Base-by-base conservation (phyloP, 2,888 invertebrate genomes). In the Lepidochrysops patricia region DNA sequence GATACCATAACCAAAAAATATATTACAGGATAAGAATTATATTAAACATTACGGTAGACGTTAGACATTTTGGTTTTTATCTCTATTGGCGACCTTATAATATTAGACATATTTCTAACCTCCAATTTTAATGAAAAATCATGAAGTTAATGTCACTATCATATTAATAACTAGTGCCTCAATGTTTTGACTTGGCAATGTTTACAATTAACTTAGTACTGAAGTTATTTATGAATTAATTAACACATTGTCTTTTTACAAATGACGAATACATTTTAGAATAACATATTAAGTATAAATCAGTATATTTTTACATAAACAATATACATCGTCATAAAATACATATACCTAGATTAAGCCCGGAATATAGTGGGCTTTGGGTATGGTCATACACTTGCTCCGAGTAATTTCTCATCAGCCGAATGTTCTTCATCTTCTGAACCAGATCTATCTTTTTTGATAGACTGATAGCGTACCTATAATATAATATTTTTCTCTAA, bases 401-500 rank as follows among this genome's bases (percentile, higher is more conserved):
- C 92, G 5, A 93, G 77, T 7, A 93, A 77, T 56, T 92, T 90
- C 70, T 93, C 93, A 71, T 93, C 93, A 0, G 90, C 92, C 0
- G 93, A 92, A 58, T 92, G 83, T 34, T 91, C 90, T 62, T 93
- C 93, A 63, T 92, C 92, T 67, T 93, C 93, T 0, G 92, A 92
- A 37, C 91, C 91, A 32, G 89, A 88, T 68, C 90, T 89, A 63
- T 90, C 90, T 69, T 90, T 91, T 70, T 90, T 91, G 66, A 92
- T 87, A 23, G 92, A 90, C 70, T 91, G 90, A 71, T 93, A 93
- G 67, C 91, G 90, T 25, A 90, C 90, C 90, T 90, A 71, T 12
- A 66, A 70, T 58, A 56, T 2, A 52, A 52, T 34, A 35, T 58
- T 58, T 12, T 43, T 4, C 6, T 19, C n/a, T n/a, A n/a, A n/a